Evolutionary conservation across 2,113 vertebrate genomes (phyloP), one percentile per base, ranked within the genome.

Genomic region (Lates calcarifer): DNA sequence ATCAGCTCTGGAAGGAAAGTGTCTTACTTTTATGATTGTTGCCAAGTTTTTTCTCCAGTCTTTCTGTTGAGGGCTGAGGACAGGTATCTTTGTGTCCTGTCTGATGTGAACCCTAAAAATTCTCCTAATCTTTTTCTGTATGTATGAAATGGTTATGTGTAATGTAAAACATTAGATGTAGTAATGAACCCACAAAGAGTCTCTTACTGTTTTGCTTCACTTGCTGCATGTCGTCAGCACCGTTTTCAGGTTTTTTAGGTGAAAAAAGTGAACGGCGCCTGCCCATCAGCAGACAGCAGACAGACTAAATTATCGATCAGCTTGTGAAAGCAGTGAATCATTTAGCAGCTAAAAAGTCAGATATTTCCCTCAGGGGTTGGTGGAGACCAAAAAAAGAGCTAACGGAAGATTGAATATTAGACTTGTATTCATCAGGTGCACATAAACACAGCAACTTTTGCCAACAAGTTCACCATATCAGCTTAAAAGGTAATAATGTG

Each of bases 1-100:
- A 17, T 18, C 43, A 47, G 12, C 47, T 51, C 43, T 53, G 33
- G 14, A 71, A 35, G 26, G 35, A 31, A 76, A 71, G 14, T 55
- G 72, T 24, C 53, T 65, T 6, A 41, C 43, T 71, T 49, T 4
- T 61, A 56, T 33, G 55, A 74, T 29, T 68, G 70, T 55, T 55
- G 12, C 17, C 45, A 68, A 37, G 9, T 22, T 49, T 64, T 24
- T 18, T 41, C 45, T 57, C 20, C 13, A 13, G 43, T 63, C 35
- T 45, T 41, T 41, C 11, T 41, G 39, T 14, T 41, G 13, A 41
- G 39, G 39, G 12, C 14, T 1, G 35, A n/a, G n/a, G n/a, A 37
- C 37, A 37, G 37, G 37, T 10, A 10, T 9, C 37, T 10, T 37
- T 37, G 37, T 37, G 37, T 37, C 37, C 37, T 37, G 37, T 37